phyloP scores from a whole-genome alignment of 1,140 invertebrate species.

The Parapsyche elsis region DNA sequence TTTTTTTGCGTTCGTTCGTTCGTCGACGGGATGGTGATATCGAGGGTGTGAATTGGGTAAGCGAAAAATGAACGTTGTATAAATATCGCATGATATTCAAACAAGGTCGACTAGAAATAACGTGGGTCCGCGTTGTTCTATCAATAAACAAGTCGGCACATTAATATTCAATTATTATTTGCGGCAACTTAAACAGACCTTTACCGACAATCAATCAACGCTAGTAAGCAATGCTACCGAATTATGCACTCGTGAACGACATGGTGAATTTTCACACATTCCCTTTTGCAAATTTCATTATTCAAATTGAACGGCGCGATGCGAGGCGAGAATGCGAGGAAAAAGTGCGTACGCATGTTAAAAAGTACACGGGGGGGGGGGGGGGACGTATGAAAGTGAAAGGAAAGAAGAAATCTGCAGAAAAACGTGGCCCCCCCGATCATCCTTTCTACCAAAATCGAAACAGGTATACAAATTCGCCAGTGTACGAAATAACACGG shows the following conservation, averaged over 20 bases:
- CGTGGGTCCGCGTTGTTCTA: conserved; percentile 30
- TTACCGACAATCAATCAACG: conserved; percentile 38
- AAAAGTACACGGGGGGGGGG: neutral
- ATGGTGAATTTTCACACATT: no score
- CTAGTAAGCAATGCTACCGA: no score
- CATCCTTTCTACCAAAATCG: neutral
- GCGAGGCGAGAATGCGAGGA: neutral
- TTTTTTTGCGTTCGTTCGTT: no score
- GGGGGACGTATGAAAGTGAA: neutral
- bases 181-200: conserved; percentile 21
- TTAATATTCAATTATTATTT: conserved; percentile 40
- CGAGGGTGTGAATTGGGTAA: neutral
- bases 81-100: conserved; percentile 31
- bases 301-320: neutral
- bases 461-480: neutral
- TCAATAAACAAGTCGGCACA: conserved; percentile 32
- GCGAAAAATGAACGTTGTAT: conserved; percentile 27
- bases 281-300: no score
- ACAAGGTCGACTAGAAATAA: conserved; percentile 37
- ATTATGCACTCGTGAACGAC: no score
- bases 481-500: neutral
- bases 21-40: neutral
- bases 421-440: neutral
- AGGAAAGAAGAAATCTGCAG: neutral
- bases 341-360: neutral